Base-by-base conservation (phyloP, 2,888 invertebrate species). In the Drosophila mayaguana region DNA sequence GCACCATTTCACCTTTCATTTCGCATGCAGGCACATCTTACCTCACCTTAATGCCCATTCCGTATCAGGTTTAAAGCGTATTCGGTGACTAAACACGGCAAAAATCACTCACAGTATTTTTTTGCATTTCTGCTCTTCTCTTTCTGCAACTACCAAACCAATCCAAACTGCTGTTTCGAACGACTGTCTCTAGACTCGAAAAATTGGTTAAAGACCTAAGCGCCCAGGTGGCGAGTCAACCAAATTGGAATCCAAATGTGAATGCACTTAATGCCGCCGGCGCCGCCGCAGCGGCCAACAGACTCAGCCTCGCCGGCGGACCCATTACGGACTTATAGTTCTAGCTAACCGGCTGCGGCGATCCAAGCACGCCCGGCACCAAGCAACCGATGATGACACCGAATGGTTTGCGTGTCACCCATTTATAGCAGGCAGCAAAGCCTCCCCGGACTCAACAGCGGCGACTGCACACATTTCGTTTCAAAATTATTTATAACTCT, bases 261-360 rank as follows among this genome's bases (percentile, higher is more conserved):
- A 38, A 20, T 28, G 28, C 79, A 43, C 55, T 75, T 56, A 45
- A 69, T 73, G 53, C 66, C 25, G 78, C 78, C 51, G 53, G 68
- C 74, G 77, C 78, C 50, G 57, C 66, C 25, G 80, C 79, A 50
- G 55, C 36, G 54, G 56, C 53, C 61, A 42, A 81, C 56, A 92
- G 92, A 82, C 78, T 92, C 77, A 92, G 91, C 81, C 84, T 92
- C 57, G 91, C 93, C 55, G 92, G 92, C 36, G 88, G 84, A 78
- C 92, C 92, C 46, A 91, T 93, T 67, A 93, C 93, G 43, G 93
- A 93, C 82, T 92, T 93, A 91, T 93, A 92, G 92, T 92, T 91
- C 75, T 91, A 91, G 88, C 90, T 83, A 82, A 74, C 62, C 48
- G 69, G 73, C 67, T 55, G 65, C 72, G 60, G 25, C 46, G 18